Evolutionary conservation across 2,113 vertebrate genomes (phyloP).

Genomic region (Rhabdomys dilectus): DNA sequence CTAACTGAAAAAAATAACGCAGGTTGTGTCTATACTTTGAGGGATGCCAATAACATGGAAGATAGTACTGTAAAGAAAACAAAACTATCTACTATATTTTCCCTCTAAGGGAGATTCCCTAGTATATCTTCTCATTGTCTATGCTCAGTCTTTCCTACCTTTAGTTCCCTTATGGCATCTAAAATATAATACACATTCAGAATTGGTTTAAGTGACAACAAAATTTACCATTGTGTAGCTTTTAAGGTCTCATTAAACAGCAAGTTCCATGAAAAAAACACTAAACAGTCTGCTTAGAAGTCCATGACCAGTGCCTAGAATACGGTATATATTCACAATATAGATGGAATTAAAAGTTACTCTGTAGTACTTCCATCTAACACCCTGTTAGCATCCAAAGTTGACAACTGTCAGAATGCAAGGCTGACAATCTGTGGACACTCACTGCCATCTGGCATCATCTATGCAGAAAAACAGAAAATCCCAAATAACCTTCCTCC

Average conservation of each 20-base stretch:
- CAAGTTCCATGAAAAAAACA: not conserved
- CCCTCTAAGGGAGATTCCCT: not conserved
- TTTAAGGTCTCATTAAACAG: not conserved
- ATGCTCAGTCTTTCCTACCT: not conserved
- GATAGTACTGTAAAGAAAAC: not conserved
- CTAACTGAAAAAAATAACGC: not conserved
- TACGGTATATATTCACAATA: not conserved
- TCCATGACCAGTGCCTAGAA: not conserved
- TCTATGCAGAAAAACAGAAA: conserved; percentile 61
- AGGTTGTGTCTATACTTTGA: not conserved
- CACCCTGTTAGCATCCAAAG: conserved; percentile 46
- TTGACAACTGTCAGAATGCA: conserved; percentile 57
- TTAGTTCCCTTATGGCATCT: not conserved
- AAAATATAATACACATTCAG: not conserved
- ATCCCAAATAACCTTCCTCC: conserved; percentile 60
- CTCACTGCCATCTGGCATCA: conserved; percentile 73
- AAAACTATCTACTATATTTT: not conserved
- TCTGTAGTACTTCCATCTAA: conserved; percentile 38
- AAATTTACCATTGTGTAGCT: not conserved
- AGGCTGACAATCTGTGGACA: conserved; percentile 51
- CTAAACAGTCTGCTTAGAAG: not conserved
- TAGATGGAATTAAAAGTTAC: conserved; percentile 34
- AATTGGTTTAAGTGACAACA: not conserved
- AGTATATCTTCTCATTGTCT: not conserved
- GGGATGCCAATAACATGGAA: not conserved